These are phyloP conservation scores for Damaliscus lunatus DNA, from an alignment of 2,113 vertebrate genomes.

Conservation along the genomic window DNA sequence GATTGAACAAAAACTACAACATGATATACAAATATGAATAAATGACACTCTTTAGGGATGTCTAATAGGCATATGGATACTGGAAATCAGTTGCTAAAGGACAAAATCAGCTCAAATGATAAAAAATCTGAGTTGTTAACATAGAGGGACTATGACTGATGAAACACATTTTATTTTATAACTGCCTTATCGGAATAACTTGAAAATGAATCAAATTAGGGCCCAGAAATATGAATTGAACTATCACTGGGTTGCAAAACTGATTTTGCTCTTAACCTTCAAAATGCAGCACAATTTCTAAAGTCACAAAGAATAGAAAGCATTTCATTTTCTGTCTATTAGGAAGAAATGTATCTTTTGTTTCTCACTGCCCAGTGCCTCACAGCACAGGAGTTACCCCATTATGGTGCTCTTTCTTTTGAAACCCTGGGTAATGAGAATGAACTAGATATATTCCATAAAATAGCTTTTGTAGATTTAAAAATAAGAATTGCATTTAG, in stretches of 20 bases:
- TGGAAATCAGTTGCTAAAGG: not conserved
- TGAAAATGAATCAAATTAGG: slow-evolving; percentile 19
- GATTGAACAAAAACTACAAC: not conserved
- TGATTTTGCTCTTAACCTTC: slow-evolving; percentile 35
- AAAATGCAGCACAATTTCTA: not conserved
- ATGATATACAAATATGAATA: not conserved
- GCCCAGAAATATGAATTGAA: not conserved
- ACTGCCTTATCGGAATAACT: not conserved
- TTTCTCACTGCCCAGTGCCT: not conserved
- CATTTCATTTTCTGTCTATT: slow-evolving; percentile 6
- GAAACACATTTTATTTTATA: not conserved
- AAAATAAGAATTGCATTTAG: slow-evolving; percentile 45
- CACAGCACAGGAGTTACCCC: not conserved
- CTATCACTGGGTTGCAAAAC: not conserved
- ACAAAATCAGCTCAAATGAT: not conserved
- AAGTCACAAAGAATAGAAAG: not conserved
- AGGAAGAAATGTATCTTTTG: slow-evolving; percentile 25
- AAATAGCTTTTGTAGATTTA: slow-evolving; percentile 25
- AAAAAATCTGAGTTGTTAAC: not conserved
- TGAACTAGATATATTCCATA: not conserved
- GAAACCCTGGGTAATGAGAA: slow-evolving; percentile 23
- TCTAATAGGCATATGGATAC: not conserved
- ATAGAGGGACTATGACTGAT: not conserved
- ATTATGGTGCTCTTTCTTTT: slow-evolving; percentile 30
- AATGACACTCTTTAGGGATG: not conserved